phyloP scores from a whole-genome alignment of 2,797 vertebrate genomes.

The Limnodromus scolopaceus region DNA sequence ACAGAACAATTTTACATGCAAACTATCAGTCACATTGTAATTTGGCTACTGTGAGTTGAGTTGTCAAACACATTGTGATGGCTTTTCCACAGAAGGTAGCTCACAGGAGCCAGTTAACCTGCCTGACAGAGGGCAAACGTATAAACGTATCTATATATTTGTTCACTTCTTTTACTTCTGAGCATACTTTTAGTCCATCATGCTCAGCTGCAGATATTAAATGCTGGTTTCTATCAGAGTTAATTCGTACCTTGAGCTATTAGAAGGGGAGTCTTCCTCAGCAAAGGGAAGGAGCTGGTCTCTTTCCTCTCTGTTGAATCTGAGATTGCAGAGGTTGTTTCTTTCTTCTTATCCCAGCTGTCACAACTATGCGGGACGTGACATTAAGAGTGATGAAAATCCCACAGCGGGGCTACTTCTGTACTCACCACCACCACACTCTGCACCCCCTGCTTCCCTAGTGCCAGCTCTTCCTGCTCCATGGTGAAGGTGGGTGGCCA shows the following conservation, averaged over 20 bases:
- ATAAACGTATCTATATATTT: background rate
- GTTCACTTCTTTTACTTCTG: background rate
- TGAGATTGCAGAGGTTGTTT: background rate
- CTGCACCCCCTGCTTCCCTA: background rate
- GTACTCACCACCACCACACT: background rate
- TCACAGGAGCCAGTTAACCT: background rate
- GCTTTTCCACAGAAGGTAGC: background rate
- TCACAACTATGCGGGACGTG: background rate
- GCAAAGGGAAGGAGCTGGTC: background rate
- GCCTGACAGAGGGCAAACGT: background rate
- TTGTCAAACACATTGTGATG: background rate
- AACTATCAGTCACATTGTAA: accelerated
- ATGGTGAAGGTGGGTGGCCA: accelerated
- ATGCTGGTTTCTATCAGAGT: background rate
- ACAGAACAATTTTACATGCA: background rate
- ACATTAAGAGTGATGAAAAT: background rate
- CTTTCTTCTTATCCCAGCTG: background rate
- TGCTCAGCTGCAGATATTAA: background rate
- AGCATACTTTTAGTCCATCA: background rate
- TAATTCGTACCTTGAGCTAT: background rate
- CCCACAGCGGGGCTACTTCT: accelerated
- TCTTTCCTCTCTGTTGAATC: background rate
- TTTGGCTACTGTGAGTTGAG: background rate
- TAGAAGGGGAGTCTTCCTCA: background rate
- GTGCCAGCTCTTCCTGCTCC: background rate